A percentile compares a stretch with the other conserved stretches of the same genome.
Conservation (phyloP, 2,888 invertebrate genomes). For the Fragum whitleyi region DNA sequence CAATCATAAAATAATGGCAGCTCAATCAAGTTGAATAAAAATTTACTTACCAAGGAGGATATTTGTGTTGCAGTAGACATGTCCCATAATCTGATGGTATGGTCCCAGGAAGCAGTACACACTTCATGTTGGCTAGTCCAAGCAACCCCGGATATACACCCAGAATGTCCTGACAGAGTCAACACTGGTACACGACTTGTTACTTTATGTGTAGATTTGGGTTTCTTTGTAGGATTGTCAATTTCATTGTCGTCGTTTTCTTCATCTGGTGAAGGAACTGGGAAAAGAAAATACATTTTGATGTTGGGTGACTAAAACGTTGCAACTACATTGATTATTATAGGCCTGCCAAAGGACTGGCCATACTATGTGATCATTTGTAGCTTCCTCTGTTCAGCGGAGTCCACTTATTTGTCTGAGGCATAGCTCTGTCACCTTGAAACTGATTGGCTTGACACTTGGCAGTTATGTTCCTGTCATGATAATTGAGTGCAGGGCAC, state of each 20-base stretch:
- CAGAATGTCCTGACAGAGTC: slow-evolving; percentile 96
- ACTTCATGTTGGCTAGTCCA: slow-evolving; percentile 94
- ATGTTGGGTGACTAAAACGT: background rate
- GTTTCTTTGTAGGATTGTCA: slow-evolving; percentile 78
- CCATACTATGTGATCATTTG: background rate
- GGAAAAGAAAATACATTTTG: background rate
- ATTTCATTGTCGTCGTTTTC: slow-evolving; percentile 72
- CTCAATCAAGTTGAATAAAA: no score
- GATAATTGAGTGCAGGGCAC: no score
- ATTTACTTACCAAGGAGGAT: slow-evolving; percentile 89
- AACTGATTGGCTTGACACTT: no score
- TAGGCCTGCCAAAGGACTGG: background rate
- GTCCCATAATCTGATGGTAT: slow-evolving; percentile 97
- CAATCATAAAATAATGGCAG: no score
- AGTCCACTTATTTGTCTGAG: no score
- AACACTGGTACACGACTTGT: slow-evolving; percentile 88
- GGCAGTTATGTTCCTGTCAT: no score
- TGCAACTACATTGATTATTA: background rate
- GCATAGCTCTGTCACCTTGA: no score
- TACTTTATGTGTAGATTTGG: slow-evolving; percentile 73
- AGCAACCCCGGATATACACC: slow-evolving; percentile 93
- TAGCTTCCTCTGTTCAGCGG: no score
- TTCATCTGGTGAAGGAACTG: slow-evolving; percentile 35
- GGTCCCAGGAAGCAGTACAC: slow-evolving; percentile 97
- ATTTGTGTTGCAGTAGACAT: slow-evolving; percentile 93